Percentiles rank a stretch among this genome's conserved stretches.
phyloP scores from a whole-genome alignment of 1,140 invertebrate genomes.

The Hormaphis cornu region DNA sequence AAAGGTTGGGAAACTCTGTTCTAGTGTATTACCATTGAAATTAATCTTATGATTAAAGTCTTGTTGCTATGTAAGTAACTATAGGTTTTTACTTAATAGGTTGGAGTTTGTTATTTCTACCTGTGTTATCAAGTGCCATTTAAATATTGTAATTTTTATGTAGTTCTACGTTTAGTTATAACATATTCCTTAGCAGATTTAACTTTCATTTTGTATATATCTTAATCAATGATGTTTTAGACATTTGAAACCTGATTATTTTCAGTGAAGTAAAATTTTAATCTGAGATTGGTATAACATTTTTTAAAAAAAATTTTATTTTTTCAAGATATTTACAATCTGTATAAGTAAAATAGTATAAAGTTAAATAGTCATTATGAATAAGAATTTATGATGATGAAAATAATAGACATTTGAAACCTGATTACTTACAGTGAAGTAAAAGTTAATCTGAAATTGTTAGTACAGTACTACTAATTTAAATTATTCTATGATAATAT shows the following conservation, averaged over 20 bases:
- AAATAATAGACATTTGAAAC: conserved; percentile 27
- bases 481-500: too few species aligned
- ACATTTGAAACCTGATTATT: conserved; percentile 27
- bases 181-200: too few species aligned
- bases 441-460: not conserved
- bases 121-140: too few species aligned
- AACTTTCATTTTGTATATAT: not conserved
- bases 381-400: conserved; percentile 6
- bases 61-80: too few species aligned
- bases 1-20: too few species aligned
- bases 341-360: not conserved
- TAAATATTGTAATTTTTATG: too few species aligned
- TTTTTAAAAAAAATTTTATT: too few species aligned
- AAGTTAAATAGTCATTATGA: not conserved
- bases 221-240: conserved; percentile 15
- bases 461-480: not conserved
- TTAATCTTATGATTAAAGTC: too few species aligned
- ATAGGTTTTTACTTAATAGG: too few species aligned
- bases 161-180: too few species aligned
- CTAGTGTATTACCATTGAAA: too few species aligned
- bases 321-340: not conserved
- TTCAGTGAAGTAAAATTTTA: not conserved
- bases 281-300: not conserved
- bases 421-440: conserved; percentile 18
- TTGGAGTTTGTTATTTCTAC: too few species aligned